Conservation (phyloP, 2,797 vertebrate species). For the Thripadectes ignobilis region DNA sequence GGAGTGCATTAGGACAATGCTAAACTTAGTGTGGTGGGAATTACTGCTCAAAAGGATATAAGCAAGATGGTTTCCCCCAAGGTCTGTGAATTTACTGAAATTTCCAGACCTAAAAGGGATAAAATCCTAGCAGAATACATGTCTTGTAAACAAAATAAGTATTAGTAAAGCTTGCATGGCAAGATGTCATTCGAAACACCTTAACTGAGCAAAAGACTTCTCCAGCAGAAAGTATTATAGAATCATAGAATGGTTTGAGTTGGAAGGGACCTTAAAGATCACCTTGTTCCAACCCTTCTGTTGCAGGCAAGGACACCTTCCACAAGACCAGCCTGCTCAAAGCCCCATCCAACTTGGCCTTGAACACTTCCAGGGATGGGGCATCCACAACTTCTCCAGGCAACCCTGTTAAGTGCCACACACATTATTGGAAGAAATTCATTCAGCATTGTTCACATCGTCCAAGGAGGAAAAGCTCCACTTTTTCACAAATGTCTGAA, state of each 20-base stretch:
- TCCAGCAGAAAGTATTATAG: background rate
- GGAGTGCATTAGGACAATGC: fast-evolving
- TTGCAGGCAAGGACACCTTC: background rate
- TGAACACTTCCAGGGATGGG: background rate
- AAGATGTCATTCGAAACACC: background rate
- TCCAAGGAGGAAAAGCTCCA: background rate
- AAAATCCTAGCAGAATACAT: background rate
- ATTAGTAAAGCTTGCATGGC: background rate
- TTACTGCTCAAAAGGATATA: background rate
- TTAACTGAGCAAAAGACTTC: background rate
- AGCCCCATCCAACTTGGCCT: background rate
- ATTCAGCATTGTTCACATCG: background rate
- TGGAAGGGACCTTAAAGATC: background rate
- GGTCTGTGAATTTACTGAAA: background rate
- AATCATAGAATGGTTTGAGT: background rate
- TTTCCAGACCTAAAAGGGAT: background rate
- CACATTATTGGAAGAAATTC: background rate
- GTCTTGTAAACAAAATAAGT: background rate
- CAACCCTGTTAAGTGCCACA: background rate
- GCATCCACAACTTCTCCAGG: background rate
- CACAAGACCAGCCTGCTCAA: background rate
- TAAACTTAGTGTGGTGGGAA: background rate
- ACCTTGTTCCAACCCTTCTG: background rate
- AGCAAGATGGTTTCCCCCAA: background rate
- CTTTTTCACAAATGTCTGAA: background rate